Evolutionary conservation across 1,140 invertebrate genomes (phyloP).

Genomic region (Neodiprion virginianus): DNA sequence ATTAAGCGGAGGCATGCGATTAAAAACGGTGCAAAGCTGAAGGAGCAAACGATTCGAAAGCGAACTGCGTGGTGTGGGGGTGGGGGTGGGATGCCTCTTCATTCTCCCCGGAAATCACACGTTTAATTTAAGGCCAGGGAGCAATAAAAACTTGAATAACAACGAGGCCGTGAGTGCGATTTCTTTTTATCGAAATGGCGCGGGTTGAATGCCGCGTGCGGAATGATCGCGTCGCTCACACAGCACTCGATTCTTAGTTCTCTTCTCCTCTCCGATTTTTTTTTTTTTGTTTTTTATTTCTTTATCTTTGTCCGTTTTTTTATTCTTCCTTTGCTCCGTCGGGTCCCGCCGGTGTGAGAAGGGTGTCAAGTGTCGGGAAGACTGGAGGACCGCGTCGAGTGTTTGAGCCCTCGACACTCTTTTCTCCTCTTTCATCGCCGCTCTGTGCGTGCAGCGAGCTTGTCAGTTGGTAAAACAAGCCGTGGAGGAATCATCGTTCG

Average conservation of each 20-base stretch:
- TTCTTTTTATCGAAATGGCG: neutral
- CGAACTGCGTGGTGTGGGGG: too few relatives aligned
- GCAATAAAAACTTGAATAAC: constrained; percentile 1
- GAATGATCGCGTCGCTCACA: neutral
- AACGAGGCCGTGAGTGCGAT: neutral
- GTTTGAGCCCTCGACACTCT: constrained; percentile 2
- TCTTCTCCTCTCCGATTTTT: too few relatives aligned
- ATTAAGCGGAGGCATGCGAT: neutral
- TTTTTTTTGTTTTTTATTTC: too few relatives aligned
- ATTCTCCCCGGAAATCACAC: neutral
- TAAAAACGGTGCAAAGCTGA: too few relatives aligned
- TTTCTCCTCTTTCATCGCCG: neutral
- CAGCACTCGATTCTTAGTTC: neutral
- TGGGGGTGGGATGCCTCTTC: neutral
- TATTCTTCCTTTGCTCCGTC: neutral
- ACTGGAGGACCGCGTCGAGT: neutral
- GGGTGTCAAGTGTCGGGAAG: neutral
- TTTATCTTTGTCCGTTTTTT: too few relatives aligned
- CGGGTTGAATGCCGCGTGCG: neutral
- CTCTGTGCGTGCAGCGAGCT: neutral
- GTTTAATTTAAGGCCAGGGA: neutral
- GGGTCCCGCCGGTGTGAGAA: neutral
- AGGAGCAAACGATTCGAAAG: too few relatives aligned
- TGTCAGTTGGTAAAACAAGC: too few relatives aligned
- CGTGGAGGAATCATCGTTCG: neutral